Evolutionary conservation across 2,113 vertebrate genomes (phyloP), one percentile per base, ranked within the genome.

Genomic region (Embiotoca jacksoni): DNA sequence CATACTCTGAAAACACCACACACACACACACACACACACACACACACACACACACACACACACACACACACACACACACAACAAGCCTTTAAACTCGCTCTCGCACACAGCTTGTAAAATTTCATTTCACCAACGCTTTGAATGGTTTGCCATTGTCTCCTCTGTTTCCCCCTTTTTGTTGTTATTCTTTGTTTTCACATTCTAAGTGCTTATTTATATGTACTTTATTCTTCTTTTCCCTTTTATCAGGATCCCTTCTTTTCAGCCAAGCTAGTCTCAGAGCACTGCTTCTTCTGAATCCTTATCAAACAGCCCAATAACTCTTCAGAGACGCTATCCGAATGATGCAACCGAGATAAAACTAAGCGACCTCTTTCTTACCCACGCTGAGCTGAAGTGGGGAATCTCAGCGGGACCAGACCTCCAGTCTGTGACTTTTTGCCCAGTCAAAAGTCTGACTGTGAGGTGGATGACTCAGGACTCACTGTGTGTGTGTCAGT

Each of bases 111-210:
- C 68, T 69, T 82, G 58, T 61, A 72, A 81, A 80, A 87, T 88
- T 88, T 92, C 82, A 93, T 92, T 92, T 93, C 92, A 66, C 56
- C 73, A 74, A 62, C 47, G 65, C 81, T 88, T 91, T 92, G 84
- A 85, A 89, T 89, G 85, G 89, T 90, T 65, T 52, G 65, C 65
- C 83, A 72, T 64, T 39, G 69, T 86, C 80, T 81, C 70, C 66
- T 76, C 60, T 73, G 59, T 73, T 78, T 75, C 53, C 61, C 23
- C 23, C 23, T 23, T 23, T 23, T 23, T 23, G 23, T 23, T 23
- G 23, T 23, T 23, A 23, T 23, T 23, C 23, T 23, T 23, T 23
- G 23, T 23, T 23, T 23, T 23, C 23, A 1, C 23, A 23, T 23
- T 23, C 23, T 23, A 23, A 23, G 23, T 75, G 82, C 87, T 92